phyloP scores from a whole-genome alignment of 2,113 vertebrate species.

The Geococcyx californianus region DNA sequence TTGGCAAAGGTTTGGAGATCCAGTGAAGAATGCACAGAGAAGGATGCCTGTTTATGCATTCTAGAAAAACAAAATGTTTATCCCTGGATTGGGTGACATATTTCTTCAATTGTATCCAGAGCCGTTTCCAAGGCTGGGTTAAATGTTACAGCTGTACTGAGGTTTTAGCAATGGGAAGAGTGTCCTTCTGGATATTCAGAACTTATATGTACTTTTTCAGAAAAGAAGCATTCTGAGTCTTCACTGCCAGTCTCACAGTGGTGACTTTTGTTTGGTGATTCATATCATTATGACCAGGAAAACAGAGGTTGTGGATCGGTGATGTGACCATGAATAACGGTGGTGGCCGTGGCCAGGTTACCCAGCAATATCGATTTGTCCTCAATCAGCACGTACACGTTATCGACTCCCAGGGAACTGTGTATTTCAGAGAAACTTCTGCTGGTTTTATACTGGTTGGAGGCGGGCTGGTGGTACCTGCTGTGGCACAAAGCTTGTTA shows the following conservation, averaged over 20 bases:
- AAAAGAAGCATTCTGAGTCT: background rate
- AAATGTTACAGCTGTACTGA: background rate
- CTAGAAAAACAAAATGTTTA: slow-evolving; percentile 39
- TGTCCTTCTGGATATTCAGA: background rate
- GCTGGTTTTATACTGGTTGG: background rate
- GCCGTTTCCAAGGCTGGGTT: background rate
- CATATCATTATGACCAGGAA: fast-evolving
- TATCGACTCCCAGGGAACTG: background rate
- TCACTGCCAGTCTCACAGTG: background rate
- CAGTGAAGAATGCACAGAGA: background rate
- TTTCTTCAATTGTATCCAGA: background rate
- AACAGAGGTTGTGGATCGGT: background rate
- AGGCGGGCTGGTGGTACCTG: background rate
- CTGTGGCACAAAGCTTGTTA: background rate
- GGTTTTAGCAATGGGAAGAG: background rate
- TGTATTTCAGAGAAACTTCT: background rate
- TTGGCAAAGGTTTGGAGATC: background rate
- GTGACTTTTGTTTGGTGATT: background rate
- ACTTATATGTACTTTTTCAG: background rate
- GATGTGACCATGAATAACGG: background rate
- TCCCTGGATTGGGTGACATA: background rate
- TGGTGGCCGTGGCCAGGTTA: too few species aligned
- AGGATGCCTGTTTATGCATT: slow-evolving; percentile 29
- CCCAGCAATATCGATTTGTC: background rate
- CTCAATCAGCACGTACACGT: fast-evolving